Base-by-base conservation (phyloP, 1,140 invertebrate species). In the Brachionus sp. region DNA sequence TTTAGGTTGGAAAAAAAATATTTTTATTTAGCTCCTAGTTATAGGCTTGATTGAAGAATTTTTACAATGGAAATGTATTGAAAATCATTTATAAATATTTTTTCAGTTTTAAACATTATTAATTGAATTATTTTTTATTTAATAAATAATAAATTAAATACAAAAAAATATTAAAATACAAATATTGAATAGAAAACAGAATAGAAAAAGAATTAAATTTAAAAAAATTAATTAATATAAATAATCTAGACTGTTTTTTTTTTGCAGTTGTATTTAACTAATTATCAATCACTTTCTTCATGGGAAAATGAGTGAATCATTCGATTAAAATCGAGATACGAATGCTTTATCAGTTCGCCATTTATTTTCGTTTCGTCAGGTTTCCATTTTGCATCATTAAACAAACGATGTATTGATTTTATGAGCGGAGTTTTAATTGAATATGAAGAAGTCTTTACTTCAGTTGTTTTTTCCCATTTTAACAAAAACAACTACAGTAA, bases 391-490 rank as follows among this genome's bases (percentile, higher is more conserved):
- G 23, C 44, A 12, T 75, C 70, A 25, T 13, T 75, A 23, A 75
- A 75, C 25, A 75, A n/a, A 12, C 70, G 39, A 75, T 75, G 70
- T 5, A 75, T 75, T 5, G 70, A 75, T 46, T 75, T 75, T 3
- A 75, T 75, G 6, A 75, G 33, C 23, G 70, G 70, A 2, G 70
- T 75, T 75, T 35, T 23, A 25, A 44, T 12, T 46, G 70, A 44
- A 46, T 44, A 46, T 75, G 70, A 44, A 25, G 37, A 10, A 23
- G 44, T 46, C 16, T 75, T 75, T 25, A 25, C 2, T 46, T 75
- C 70, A 19, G 23, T n/a, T 19, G 70, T 75, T 75, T 46, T 80
- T 66, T 80, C 77, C 77, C 77, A 80, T 80, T 80, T 80, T 16
- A 80, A 23, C 9, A 80, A 29, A 80, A 80, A 80, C 3, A 80